These are phyloP conservation scores for Phoenicopterus ruber DNA, from an alignment of 2,113 vertebrate species.

Conservation along the genomic window DNA sequence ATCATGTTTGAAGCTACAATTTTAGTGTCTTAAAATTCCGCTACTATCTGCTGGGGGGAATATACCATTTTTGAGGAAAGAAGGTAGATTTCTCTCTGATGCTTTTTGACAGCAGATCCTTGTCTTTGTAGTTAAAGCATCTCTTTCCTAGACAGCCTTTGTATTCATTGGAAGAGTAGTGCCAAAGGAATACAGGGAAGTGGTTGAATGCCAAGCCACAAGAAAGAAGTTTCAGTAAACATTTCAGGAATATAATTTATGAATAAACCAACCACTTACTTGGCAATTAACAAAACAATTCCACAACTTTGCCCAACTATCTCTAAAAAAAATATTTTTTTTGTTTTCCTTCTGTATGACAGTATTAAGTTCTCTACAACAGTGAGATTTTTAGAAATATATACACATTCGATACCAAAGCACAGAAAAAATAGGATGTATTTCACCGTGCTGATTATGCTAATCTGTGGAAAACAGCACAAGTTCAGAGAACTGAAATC, in stretches of 20 bases:
- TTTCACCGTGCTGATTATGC: background rate
- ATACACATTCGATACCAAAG: background rate
- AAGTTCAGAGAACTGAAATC: background rate
- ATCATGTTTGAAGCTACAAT: background rate
- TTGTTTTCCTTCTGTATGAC: background rate
- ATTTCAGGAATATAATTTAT: background rate
- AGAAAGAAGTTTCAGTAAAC: background rate
- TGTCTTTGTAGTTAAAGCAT: background rate
- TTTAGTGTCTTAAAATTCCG: background rate
- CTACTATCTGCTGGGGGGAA: background rate
- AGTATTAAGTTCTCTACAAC: background rate
- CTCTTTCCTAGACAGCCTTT: background rate
- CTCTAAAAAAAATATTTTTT: background rate
- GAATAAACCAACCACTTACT: background rate
- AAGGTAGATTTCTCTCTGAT: background rate
- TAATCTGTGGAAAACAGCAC: background rate
- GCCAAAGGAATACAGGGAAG: background rate
- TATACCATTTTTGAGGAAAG: background rate
- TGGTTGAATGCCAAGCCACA: background rate
- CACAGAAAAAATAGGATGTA: background rate
- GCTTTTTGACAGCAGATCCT: background rate
- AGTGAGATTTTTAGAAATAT: background rate
- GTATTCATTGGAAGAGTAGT: background rate
- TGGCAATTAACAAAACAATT: background rate
- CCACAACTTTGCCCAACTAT: background rate